phyloP scores from a whole-genome alignment of 1,140 invertebrate genomes.

The Homarus americanus region DNA sequence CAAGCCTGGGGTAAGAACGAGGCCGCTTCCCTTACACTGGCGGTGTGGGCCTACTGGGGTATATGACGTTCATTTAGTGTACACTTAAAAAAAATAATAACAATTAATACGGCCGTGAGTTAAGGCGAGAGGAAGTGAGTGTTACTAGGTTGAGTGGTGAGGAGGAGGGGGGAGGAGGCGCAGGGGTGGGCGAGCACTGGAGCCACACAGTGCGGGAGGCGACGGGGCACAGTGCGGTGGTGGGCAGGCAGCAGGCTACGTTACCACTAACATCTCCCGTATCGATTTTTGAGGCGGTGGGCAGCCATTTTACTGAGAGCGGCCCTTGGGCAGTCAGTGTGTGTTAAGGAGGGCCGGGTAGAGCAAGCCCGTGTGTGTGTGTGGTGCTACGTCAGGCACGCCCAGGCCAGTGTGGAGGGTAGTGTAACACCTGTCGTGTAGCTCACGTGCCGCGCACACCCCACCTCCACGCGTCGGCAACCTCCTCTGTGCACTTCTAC shows the following conservation, averaged over 20 bases:
- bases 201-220: background rate
- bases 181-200: background rate
- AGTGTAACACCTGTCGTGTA: background rate
- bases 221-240: background rate
- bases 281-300: background rate
- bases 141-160: background rate
- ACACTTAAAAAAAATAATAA: no score
- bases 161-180: slow-evolving; percentile 1
- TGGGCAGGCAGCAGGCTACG: background rate
- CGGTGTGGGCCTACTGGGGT: no score
- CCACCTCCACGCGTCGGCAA: background rate
- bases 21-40: no score
- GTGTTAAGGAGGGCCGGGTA: background rate
- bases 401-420: background rate
- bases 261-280: background rate
- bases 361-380: background rate
- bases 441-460: background rate
- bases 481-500: no score
- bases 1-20: background rate
- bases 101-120: background rate
- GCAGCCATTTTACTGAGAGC: background rate
- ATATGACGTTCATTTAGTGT: no score
- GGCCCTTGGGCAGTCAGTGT: background rate
- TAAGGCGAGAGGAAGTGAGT: background rate
- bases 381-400: background rate